Evolutionary conservation across 2,113 vertebrate species (phyloP).

Genomic region (Cheilinus undulatus): DNA sequence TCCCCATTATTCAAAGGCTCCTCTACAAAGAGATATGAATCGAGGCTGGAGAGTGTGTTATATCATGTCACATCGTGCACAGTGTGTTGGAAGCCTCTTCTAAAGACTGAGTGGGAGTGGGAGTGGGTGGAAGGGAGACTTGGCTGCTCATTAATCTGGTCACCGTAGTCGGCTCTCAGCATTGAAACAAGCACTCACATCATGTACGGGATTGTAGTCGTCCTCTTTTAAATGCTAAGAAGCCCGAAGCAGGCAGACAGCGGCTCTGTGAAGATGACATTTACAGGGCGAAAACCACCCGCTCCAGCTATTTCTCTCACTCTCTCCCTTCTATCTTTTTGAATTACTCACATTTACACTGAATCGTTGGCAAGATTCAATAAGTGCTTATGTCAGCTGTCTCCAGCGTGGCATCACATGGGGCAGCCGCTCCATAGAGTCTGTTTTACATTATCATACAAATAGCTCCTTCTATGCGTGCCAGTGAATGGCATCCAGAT

Average conservation of each 20-base stretch:
- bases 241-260: constrained; percentile 13
- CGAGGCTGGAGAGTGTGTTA: constrained; percentile 52
- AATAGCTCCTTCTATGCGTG: constrained; percentile 42
- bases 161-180: constrained; percentile 30
- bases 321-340: not conserved
- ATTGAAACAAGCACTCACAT: constrained; percentile 19
- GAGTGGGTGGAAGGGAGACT: constrained; percentile 54
- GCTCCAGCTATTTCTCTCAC: constrained; percentile 10
- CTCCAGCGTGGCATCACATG: constrained; percentile 32
- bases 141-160: constrained; percentile 62
- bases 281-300: constrained; percentile 8
- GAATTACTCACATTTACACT: constrained; percentile 23
- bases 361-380: constrained; percentile 39
- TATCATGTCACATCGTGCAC: constrained; percentile 60
- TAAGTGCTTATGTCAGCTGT: constrained; percentile 63
- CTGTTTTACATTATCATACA: constrained; percentile 60
- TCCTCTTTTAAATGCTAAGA: constrained; percentile 40
- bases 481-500: not conserved
- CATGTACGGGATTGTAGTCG: not conserved
- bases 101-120: constrained; percentile 58
- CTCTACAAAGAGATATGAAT: constrained; percentile 55
- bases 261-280: constrained; percentile 12
- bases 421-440: constrained; percentile 21
- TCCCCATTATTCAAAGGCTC: constrained; percentile 57
- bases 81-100: constrained; percentile 47